phyloP scores from a whole-genome alignment of 2,113 vertebrate species.

The Oophaga pumilio region DNA sequence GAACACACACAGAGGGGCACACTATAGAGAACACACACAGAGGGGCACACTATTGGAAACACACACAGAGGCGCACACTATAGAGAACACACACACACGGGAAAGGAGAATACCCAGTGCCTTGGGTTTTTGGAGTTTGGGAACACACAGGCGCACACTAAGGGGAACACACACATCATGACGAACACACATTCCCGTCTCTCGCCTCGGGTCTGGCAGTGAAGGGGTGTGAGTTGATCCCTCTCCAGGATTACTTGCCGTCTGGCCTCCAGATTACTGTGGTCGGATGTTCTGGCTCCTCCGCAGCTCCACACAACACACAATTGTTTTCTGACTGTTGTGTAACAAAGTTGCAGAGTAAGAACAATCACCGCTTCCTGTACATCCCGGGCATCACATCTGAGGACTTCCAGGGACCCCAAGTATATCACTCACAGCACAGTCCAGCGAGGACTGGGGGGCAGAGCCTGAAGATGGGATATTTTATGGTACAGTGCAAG shows the following conservation, averaged over 20 bases:
- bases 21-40: not conserved
- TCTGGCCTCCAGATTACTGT: conserved; percentile 8
- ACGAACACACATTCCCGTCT: not conserved
- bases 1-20: not conserved
- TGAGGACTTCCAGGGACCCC: no score
- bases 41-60: not conserved
- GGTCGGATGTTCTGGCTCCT: not conserved
- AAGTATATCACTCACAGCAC: no score
- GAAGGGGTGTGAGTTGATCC: conserved; percentile 25
- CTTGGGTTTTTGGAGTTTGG: no score
- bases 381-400: not conserved
- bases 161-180: not conserved
- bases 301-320: not conserved
- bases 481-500: no score
- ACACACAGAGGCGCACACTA: not conserved
- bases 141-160: not conserved
- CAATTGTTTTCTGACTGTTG: conserved; percentile 3
- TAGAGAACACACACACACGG: not conserved
- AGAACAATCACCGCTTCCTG: not conserved
- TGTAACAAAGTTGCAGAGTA: not conserved
- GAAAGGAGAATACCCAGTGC: not conserved
- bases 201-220: not conserved
- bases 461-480: no score
- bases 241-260: conserved; percentile 14
- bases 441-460: no score